These are phyloP conservation scores for Corynorhinus townsendii DNA, from an alignment of 2,113 vertebrate species.

Conservation along the genomic window DNA sequence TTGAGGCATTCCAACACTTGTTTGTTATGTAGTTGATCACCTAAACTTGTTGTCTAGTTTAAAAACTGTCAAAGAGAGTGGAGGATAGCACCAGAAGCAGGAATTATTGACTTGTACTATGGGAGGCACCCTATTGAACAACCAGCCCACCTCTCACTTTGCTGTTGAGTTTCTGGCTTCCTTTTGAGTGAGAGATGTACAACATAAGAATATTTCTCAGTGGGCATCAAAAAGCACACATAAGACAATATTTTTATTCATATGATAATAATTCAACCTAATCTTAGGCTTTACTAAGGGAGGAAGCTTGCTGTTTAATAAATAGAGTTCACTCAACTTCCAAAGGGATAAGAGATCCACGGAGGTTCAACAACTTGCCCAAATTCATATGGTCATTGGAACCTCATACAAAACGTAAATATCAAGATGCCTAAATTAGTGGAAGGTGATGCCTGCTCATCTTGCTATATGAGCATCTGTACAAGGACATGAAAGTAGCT, in stretches of 20 bases:
- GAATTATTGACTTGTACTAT: neutral
- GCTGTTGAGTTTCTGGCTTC: neutral
- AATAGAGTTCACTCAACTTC: neutral
- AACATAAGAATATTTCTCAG: neutral
- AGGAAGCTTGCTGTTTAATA: neutral
- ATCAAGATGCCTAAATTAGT: slow-evolving; percentile 25
- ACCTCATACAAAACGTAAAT: slow-evolving; percentile 41
- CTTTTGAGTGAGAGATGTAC: neutral
- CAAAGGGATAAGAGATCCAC: neutral
- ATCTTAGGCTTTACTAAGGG: neutral
- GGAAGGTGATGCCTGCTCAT: neutral
- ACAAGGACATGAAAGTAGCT: neutral
- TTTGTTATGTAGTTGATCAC: neutral
- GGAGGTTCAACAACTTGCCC: neutral
- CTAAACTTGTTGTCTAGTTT: neutral
- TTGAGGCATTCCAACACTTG: neutral
- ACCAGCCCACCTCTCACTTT: neutral
- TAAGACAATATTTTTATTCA: neutral
- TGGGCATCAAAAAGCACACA: neutral
- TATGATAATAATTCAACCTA: neutral
- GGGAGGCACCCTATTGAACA: neutral
- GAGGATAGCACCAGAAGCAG: neutral
- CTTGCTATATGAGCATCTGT: neutral
- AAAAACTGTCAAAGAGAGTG: neutral
- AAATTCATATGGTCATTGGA: slow-evolving; percentile 47